Evolutionary conservation across 2,113 vertebrate species (phyloP).

Genomic region (Talpa occidentalis): DNA sequence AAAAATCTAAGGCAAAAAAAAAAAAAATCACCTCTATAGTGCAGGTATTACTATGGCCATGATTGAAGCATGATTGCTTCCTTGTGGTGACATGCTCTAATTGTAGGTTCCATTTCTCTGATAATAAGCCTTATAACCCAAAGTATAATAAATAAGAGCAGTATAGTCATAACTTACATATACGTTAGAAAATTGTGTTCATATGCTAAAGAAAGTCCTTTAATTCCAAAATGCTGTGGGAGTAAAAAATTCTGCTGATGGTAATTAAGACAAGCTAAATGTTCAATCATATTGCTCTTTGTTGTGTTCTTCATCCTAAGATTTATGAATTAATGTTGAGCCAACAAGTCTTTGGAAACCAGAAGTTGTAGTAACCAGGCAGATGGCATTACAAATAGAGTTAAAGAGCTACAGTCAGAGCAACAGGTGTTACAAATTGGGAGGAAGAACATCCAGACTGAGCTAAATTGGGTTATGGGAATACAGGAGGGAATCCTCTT

Average conservation of each 20-base stretch:
- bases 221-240: neutral
- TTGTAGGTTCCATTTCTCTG: conserved; percentile 4
- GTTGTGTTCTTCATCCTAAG: neutral
- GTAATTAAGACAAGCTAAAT: conserved; percentile 20
- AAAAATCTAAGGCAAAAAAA: neutral
- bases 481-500: neutral
- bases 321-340: conserved; percentile 33
- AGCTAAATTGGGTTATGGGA: neutral
- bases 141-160: neutral
- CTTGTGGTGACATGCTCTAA: neutral
- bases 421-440: neutral
- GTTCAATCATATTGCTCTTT: neutral
- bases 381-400: conserved; percentile 16
- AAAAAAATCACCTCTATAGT: neutral
- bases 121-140: neutral
- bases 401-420: neutral
- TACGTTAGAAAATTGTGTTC: neutral
- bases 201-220: neutral
- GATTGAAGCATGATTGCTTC: neutral
- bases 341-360: conserved; percentile 1
- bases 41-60: neutral
- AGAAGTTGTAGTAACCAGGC: conserved; percentile 4
- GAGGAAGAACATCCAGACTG: neutral
- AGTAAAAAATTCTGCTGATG: neutral
- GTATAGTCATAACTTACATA: conserved; percentile 1